Conservation (phyloP, 2,888 invertebrate genomes). For the Megamerina dolium region DNA sequence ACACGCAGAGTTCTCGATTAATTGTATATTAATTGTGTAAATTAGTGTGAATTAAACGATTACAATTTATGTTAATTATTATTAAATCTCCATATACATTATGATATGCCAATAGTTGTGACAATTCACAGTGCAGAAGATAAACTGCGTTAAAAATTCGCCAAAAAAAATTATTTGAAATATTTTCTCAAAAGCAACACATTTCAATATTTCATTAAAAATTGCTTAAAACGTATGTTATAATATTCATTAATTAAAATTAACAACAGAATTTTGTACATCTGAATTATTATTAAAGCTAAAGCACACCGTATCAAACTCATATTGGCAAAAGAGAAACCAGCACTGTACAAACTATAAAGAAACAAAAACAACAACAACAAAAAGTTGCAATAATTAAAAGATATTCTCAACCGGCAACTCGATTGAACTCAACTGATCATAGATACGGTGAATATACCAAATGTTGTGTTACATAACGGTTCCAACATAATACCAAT, state of each 20-base stretch:
- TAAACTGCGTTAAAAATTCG: not conserved
- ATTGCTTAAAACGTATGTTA: not conserved
- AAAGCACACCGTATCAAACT: no score
- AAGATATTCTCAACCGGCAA: not conserved
- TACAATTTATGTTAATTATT: no score
- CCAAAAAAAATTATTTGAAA: not conserved
- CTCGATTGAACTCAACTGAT: constrained; percentile 24
- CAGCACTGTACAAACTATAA: constrained; percentile 31
- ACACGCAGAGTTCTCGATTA: no score
- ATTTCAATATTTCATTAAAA: not conserved
- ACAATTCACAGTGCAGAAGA: no score
- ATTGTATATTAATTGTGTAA: no score
- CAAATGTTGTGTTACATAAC: constrained; percentile 33
- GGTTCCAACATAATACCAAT: constrained; percentile 34
- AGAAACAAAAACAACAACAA: not conserved
- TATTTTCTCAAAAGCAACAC: not conserved
- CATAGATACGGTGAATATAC: constrained; percentile 29
- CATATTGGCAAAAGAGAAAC: constrained; percentile 33
- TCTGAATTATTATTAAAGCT: no score
- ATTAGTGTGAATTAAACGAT: no score
- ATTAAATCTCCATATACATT: no score
- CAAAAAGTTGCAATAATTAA: not conserved
- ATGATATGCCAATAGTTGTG: no score
- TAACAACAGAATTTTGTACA: no score
- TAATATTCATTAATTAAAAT: not conserved